These are phyloP conservation scores for Lasiurus cinereus DNA, from an alignment of 2,113 vertebrate species.

Conservation along the genomic window DNA sequence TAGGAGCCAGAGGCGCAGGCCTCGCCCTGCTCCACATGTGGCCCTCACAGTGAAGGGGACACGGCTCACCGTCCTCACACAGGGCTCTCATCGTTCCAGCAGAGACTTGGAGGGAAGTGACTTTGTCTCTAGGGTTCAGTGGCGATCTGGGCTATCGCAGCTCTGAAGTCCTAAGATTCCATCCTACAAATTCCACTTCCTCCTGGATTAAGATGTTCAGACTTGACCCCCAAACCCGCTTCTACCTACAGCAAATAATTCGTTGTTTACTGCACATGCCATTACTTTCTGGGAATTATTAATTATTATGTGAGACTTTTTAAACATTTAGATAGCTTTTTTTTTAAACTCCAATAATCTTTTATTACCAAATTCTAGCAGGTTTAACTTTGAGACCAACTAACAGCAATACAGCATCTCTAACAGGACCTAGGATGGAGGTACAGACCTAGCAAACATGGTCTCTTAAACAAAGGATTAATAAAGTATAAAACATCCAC, in stretches of 20 bases:
- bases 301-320: neutral
- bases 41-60: rapidly evolving
- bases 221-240: neutral
- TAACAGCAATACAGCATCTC: neutral
- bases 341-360: neutral
- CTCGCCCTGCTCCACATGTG: rapidly evolving
- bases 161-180: neutral
- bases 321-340: neutral
- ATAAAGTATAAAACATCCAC: neutral
- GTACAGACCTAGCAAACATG: neutral
- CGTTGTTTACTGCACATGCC: neutral
- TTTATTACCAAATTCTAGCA: constrained; percentile 61
- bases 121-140: neutral
- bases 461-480: neutral
- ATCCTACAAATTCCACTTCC: rapidly evolving
- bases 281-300: neutral
- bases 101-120: rapidly evolving
- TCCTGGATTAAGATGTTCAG: neutral
- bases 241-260: neutral
- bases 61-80: neutral
- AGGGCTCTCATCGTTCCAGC: neutral
- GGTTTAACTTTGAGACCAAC: neutral
- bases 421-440: neutral
- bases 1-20: neutral
- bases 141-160: rapidly evolving